These are phyloP conservation scores for Cylindroiulus punctatus DNA, from an alignment of 2,888 invertebrate species.

Conservation along the genomic window DNA sequence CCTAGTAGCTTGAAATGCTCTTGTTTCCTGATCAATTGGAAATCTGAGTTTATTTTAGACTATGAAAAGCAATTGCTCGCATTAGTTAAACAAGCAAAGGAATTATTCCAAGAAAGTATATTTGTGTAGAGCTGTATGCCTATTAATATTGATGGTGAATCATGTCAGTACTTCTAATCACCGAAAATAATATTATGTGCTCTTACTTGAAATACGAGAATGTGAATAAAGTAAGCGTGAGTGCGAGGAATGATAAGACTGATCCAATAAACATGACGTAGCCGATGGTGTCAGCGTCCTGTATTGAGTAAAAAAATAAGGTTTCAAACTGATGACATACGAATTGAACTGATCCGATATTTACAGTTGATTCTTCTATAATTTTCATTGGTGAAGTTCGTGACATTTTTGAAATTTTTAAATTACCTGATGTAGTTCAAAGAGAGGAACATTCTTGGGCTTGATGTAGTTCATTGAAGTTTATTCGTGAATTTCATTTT, in stretches of 20 bases:
- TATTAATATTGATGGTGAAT: not conserved
- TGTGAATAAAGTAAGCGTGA: constrained; percentile 49
- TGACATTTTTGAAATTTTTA: too few species aligned
- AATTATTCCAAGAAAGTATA: not conserved
- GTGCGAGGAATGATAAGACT: constrained; percentile 52
- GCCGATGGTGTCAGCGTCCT: constrained; percentile 62
- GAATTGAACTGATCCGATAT: not conserved
- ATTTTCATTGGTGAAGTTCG: too few species aligned
- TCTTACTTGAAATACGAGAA: constrained; percentile 57
- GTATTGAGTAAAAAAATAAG: not conserved
- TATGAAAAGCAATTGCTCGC: not conserved
- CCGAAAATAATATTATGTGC: not conserved
- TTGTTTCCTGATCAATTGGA: not conserved
- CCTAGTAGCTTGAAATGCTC: not conserved
- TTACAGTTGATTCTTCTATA: not conserved
- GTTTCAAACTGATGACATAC: not conserved
- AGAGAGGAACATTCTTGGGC: too few species aligned
- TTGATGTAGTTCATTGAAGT: too few species aligned
- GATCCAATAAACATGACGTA: constrained; percentile 63
- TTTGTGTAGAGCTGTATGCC: not conserved
- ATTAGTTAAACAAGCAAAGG: constrained; percentile 15
- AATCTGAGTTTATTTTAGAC: not conserved
- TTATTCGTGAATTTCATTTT: too few species aligned
- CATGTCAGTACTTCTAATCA: not conserved
- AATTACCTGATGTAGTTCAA: too few species aligned